Evolutionary conservation across 2,113 vertebrate genomes (phyloP).

Genomic region (Pterophyllum scalare): DNA sequence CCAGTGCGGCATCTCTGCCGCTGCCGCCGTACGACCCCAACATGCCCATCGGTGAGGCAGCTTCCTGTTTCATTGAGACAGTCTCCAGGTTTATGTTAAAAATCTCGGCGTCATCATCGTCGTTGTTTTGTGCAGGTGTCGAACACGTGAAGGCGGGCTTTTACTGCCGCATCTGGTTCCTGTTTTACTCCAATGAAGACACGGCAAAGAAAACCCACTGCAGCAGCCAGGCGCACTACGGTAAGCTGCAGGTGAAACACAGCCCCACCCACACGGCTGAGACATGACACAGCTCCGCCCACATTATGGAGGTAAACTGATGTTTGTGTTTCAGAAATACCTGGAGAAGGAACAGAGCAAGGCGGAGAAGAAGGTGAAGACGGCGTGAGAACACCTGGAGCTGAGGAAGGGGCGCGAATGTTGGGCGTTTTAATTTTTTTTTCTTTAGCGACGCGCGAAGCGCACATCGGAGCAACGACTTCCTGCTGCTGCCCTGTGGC

Average conservation of each 20-base stretch:
- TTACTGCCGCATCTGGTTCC: conserved; percentile 97
- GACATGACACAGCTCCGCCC: background rate
- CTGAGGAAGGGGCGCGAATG: background rate
- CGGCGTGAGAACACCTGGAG: background rate
- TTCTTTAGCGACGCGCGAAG: background rate
- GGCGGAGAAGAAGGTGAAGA: conserved; percentile 62
- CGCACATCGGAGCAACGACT: too few relatives aligned
- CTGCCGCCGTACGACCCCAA: conserved; percentile 89
- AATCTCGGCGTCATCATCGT: background rate
- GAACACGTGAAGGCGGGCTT: conserved; percentile 97
- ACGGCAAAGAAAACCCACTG: conserved; percentile 95
- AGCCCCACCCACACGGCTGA: background rate
- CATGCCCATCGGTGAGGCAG: conserved; percentile 88
- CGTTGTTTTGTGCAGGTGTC: conserved; percentile 81
- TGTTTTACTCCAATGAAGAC: conserved; percentile 97
- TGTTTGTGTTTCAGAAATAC: conserved; percentile 72
- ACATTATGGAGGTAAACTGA: background rate
- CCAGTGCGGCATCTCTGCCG: conserved; percentile 40
- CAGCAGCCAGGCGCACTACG: conserved; percentile 94
- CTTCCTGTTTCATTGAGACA: background rate
- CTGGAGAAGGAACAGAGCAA: conserved; percentile 78
- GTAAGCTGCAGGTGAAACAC: conserved; percentile 91
- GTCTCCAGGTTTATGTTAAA: background rate
- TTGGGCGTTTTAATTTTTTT: fast-evolving
- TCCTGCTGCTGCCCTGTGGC: too few relatives aligned